Percentiles rank a stretch among this genome's conserved stretches.
These are phyloP conservation scores for Prinia subflava DNA, from an alignment of 2,113 vertebrate genomes.

Conservation along the genomic window DNA sequence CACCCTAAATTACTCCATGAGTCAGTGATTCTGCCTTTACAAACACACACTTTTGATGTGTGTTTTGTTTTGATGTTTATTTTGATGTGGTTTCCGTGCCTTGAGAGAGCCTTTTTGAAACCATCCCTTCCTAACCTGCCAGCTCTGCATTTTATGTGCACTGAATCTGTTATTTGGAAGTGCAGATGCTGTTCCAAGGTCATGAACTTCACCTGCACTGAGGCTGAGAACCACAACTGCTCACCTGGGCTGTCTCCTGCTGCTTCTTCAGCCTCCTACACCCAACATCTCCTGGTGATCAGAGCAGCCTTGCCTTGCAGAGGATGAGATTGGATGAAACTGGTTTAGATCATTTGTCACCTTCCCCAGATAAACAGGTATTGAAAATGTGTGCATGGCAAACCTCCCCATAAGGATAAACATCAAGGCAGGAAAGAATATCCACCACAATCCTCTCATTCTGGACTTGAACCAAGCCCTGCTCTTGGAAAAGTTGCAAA, in stretches of 20 bases:
- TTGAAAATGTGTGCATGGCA: neutral
- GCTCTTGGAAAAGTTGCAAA: neutral
- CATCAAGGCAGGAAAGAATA: neutral
- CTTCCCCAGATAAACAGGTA: neutral
- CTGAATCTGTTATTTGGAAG: neutral
- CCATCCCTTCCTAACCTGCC: neutral
- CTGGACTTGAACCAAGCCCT: neutral
- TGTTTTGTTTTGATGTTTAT: too few species aligned
- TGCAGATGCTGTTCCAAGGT: neutral
- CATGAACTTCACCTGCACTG: rapidly evolving
- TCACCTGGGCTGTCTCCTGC: neutral
- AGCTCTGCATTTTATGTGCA: neutral
- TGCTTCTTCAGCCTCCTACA: neutral
- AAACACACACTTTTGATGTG: too few species aligned
- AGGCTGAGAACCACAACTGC: neutral
- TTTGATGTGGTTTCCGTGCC: neutral
- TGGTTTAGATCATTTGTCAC: neutral
- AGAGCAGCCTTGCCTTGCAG: neutral
- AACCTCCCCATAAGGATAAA: neutral
- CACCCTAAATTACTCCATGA: neutral
- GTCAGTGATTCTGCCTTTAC: neutral
- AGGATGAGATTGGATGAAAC: neutral
- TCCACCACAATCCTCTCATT: neutral
- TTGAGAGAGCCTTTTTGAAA: neutral
- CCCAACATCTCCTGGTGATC: neutral